phyloP scores from a whole-genome alignment of 2,797 vertebrate species.

The Melopsittacus undulatus region DNA sequence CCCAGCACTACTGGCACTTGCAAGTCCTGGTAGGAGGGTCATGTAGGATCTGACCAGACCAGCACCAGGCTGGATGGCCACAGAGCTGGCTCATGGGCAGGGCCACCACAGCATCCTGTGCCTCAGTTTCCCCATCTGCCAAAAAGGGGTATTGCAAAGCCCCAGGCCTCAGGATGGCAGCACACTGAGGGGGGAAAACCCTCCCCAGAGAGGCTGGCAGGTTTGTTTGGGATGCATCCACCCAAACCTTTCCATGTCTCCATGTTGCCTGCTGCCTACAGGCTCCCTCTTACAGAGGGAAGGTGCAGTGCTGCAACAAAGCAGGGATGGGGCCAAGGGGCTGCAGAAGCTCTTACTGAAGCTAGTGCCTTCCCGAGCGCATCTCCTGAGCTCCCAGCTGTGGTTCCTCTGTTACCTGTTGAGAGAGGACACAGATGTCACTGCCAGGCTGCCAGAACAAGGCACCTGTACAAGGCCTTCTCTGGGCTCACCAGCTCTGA shows the following conservation, averaged over 20 bases:
- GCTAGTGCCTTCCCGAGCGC: conserved; percentile 98
- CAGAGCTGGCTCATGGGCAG: not conserved
- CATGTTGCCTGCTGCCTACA: not conserved
- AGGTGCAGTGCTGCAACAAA: not conserved
- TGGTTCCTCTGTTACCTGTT: conserved; percentile 89
- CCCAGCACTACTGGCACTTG: not conserved
- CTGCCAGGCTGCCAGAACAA: not conserved
- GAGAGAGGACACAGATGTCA: not conserved
- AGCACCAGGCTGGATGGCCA: not conserved
- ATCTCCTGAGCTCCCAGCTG: conserved; percentile 94
- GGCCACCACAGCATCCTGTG: not conserved
- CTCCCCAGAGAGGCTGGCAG: not conserved
- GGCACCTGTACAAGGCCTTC: rapidly evolving
- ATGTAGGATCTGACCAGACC: not conserved
- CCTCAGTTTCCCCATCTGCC: not conserved
- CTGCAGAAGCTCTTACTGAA: conserved; percentile 83
- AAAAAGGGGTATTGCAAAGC: not conserved
- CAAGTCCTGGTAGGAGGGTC: not conserved
- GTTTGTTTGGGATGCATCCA: not conserved
- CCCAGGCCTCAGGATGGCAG: not conserved
- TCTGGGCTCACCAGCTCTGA: not conserved
- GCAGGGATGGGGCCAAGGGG: rapidly evolving
- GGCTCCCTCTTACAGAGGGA: not conserved
- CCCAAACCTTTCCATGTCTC: not conserved
- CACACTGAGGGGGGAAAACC: rapidly evolving